Percentiles rank a stretch among this genome's conserved stretches.
phyloP scores from a whole-genome alignment of 2,888 invertebrate genomes.

The Lathronympha strigana region DNA sequence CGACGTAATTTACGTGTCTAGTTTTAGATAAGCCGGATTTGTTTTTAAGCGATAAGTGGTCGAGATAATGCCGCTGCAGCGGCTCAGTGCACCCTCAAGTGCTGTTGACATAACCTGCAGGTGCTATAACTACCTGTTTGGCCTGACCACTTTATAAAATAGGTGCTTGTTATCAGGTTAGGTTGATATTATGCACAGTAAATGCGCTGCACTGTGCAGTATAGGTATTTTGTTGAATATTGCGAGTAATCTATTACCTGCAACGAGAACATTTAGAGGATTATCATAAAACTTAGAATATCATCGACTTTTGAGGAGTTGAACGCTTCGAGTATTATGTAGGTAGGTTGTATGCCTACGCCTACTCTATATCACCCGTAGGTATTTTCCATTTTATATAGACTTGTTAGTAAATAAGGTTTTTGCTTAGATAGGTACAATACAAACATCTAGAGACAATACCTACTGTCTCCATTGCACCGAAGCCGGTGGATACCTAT shows the following conservation, averaged over 20 bases:
- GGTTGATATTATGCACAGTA: slow-evolving; percentile 26
- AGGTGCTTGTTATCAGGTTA: slow-evolving; percentile 9
- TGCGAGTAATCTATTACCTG: too few species aligned
- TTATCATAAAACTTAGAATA: too few species aligned
- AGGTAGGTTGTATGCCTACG: too few species aligned
- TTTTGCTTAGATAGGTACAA: too few species aligned
- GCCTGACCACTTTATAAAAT: slow-evolving; percentile 22
- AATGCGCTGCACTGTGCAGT: background rate
- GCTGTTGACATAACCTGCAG: slow-evolving; percentile 34
- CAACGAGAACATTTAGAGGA: too few species aligned
- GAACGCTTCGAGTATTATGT: too few species aligned
- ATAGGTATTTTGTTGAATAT: background rate
- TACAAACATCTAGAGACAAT: slow-evolving; percentile 13
- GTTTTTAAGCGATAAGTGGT: slow-evolving; percentile 69
- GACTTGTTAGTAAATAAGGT: too few species aligned
- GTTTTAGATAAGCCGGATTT: slow-evolving; percentile 70
- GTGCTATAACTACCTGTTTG: slow-evolving; percentile 35
- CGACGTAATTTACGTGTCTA: slow-evolving; percentile 63
- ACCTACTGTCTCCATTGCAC: slow-evolving; percentile 11
- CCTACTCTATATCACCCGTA: too few species aligned
- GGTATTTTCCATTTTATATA: too few species aligned
- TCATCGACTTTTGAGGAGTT: too few species aligned
- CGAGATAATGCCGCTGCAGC: slow-evolving; percentile 45
- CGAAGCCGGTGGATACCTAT: slow-evolving; percentile 4
- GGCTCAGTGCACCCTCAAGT: slow-evolving; percentile 28